Evolutionary conservation across 2,113 vertebrate genomes (phyloP).

Genomic region (Pristiophorus japonicus): DNA sequence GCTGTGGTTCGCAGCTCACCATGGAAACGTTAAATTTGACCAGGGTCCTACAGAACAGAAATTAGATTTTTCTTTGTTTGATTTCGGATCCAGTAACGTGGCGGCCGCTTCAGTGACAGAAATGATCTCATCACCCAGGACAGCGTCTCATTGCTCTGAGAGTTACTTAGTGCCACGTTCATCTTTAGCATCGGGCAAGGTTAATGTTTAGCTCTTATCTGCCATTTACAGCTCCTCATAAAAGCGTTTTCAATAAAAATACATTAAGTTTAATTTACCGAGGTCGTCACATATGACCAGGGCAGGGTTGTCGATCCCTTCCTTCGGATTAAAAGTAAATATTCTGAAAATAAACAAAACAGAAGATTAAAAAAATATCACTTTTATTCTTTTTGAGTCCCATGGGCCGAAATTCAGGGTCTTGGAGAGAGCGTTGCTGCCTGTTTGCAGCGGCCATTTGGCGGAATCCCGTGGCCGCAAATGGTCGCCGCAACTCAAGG

Average conservation of each 20-base stretch:
- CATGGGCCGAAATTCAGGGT: too few species aligned
- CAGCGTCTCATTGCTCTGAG: background rate
- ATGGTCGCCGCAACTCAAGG: too few species aligned
- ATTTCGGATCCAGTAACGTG: background rate
- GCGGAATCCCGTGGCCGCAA: too few species aligned
- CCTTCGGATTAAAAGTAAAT: conserved; percentile 81
- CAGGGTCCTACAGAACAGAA: background rate
- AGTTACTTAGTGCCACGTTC: background rate
- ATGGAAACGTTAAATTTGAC: background rate
- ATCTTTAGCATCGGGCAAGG: background rate
- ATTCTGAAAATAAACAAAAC: conserved; percentile 63
- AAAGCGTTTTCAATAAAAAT: conserved; percentile 16
- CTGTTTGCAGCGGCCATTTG: too few species aligned
- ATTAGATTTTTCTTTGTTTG: background rate
- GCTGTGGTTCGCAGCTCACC: background rate
- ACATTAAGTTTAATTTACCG: conserved; percentile 57
- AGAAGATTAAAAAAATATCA: background rate
- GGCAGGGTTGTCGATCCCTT: conserved; percentile 86
- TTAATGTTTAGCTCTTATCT: conserved; percentile 8
- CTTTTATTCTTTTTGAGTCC: background rate
- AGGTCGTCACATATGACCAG: conserved; percentile 73
- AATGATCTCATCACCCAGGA: background rate
- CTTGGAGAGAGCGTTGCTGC: too few species aligned
- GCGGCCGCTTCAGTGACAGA: background rate
- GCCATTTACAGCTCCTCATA: background rate